These are phyloP conservation scores for Lordiphosa collinella DNA, from an alignment of 1,140 invertebrate genomes.

Conservation along the genomic window DNA sequence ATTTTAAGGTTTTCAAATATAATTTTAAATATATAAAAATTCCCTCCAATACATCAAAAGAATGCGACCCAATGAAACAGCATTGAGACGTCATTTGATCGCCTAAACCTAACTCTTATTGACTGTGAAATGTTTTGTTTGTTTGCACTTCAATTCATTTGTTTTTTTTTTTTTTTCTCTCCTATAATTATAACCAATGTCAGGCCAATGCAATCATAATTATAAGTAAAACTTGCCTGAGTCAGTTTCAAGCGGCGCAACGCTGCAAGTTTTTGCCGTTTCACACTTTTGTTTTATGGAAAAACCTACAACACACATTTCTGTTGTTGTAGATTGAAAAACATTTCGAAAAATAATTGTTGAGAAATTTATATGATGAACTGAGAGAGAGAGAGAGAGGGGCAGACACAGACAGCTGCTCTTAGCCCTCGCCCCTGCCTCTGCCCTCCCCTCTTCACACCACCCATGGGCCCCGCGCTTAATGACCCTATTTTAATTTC, in stretches of 20 bases:
- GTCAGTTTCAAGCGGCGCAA: slow-evolving; percentile 38
- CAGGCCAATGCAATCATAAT: slow-evolving; percentile 60
- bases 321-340: slow-evolving; percentile 56
- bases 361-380: slow-evolving; percentile 66
- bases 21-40: too few relatives aligned
- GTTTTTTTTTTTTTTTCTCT: slow-evolving; percentile 14
- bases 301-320: slow-evolving; percentile 35
- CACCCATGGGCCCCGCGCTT: slow-evolving; percentile 40
- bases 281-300: slow-evolving; percentile 66
- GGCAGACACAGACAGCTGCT: slow-evolving; percentile 3
- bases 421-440: slow-evolving; percentile 2
- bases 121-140: slow-evolving; percentile 40
- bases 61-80: slow-evolving; percentile 1
- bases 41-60: too few relatives aligned
- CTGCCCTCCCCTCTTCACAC: slow-evolving; percentile 4
- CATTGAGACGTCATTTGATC: slow-evolving; percentile 63
- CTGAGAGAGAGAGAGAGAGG: neutral
- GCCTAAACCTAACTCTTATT: slow-evolving; percentile 46
- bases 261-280: slow-evolving; percentile 23
- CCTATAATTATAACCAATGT: slow-evolving; percentile 73
- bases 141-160: slow-evolving; percentile 11
- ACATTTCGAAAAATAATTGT: slow-evolving; percentile 73
- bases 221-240: slow-evolving; percentile 44
- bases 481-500: slow-evolving; percentile 77
- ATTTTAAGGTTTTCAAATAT: too few relatives aligned